Base-by-base conservation (phyloP, 2,113 vertebrate species). In the Proterorhinus semilunaris region DNA sequence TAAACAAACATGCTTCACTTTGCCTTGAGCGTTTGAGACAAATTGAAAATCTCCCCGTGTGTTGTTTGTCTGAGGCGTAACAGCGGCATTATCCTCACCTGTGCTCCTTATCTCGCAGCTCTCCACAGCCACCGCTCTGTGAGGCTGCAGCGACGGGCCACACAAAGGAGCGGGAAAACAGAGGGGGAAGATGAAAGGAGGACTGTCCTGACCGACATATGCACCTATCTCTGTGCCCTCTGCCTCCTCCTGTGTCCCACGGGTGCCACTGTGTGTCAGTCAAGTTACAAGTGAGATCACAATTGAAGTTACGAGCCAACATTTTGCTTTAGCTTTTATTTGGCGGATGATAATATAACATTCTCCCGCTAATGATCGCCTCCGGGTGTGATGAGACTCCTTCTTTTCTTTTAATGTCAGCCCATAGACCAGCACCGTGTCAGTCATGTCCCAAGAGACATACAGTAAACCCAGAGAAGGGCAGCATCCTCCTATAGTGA, bases 361-460 rank as follows among this genome's bases (percentile, higher is more conserved):
- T 47, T 47, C 46, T 47, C 46, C 6, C 46, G 10, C 7, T 7
- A 47, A 47, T 47, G 46, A 47, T 8, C 7, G 46, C 46, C 46
- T 47, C 10, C 4, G n/a, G 15, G 16, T 52, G 15, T 15, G 2
- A n/a, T 52, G 50, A 12, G 48, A 13, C 13, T 12, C 27, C 13
- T 58, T 6, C 10, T 58, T 7, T 42, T 17, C 10, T 27, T 21
- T 42, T 58, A 66, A 42, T 58, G 7, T 58, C 55, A 42, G 11
- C 86, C 81, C 17, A 9, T 2, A 46, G 78, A 48, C 70, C 47
- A 11, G 21, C 17, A 6, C 9, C 27, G 6, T 77, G 85, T 80
- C 87, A 85, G 66, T 90, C 89, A 85, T 80, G 82, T 83, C 78
- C 72, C 82, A 86, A 83, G 86, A 84, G 83, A 88, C 71, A 36